Evolutionary conservation across 2,888 invertebrate genomes (phyloP).

Genomic region (Trisateles emortualis): DNA sequence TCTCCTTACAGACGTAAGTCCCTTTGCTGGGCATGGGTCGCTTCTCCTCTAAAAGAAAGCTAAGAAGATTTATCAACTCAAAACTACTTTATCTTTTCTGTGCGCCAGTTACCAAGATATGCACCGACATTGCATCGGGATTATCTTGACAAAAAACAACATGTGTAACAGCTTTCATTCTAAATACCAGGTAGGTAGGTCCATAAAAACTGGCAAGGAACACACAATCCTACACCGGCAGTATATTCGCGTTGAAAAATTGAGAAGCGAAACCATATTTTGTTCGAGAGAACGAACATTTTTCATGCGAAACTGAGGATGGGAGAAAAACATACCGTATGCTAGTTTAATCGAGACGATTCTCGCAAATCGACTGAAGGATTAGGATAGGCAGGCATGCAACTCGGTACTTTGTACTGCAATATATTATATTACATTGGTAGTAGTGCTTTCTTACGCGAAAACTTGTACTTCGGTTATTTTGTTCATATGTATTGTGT

Average conservation of each 20-base stretch:
- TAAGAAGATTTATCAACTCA: too few species aligned
- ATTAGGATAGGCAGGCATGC: slow-evolving; percentile 6
- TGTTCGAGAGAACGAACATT: slow-evolving; percentile 15
- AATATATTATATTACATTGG: too few species aligned
- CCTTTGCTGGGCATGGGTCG: too few species aligned
- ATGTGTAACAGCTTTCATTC: slow-evolving; percentile 11
- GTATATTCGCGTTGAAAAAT: slow-evolving; percentile 26
- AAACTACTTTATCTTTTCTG: slow-evolving; percentile 13
- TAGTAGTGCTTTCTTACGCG: too few species aligned
- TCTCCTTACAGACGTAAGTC: too few species aligned
- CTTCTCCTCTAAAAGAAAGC: too few species aligned
- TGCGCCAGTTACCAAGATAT: slow-evolving; percentile 14
- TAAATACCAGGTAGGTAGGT: slow-evolving; percentile 14
- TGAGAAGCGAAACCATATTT: slow-evolving; percentile 21
- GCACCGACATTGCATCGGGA: slow-evolving; percentile 10
- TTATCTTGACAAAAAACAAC: slow-evolving; percentile 27
- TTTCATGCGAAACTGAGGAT: slow-evolving; percentile 18
- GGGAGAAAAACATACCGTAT: slow-evolving; percentile 25
- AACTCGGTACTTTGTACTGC: slow-evolving; percentile 4
- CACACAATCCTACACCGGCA: slow-evolving; percentile 19
- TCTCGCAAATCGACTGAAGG: slow-evolving; percentile 13
- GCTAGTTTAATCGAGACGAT: slow-evolving; percentile 14
- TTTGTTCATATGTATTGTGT: too few species aligned
- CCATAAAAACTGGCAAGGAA: slow-evolving; percentile 26
- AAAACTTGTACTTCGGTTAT: too few species aligned